Conservation (phyloP, 2,888 invertebrate genomes). For the Eurytoma adleriae region DNA sequence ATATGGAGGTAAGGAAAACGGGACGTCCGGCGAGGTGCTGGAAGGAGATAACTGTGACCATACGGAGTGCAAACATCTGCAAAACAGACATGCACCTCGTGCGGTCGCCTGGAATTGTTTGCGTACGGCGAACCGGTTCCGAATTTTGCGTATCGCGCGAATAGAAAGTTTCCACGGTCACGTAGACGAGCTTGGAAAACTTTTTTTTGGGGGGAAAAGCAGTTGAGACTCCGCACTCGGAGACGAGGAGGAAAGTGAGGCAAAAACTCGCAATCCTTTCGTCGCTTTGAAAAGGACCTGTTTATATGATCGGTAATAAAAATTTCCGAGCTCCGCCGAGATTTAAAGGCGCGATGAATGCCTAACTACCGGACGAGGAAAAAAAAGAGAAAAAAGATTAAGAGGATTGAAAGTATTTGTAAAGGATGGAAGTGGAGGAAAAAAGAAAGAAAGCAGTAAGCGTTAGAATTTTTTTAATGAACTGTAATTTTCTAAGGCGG, state of each 20-base stretch:
- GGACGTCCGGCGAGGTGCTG: slow-evolving; percentile 1
- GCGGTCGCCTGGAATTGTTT: background rate
- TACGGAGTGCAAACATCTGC: too few species aligned
- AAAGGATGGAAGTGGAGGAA: background rate
- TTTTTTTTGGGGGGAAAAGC: too few species aligned
- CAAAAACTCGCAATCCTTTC: background rate
- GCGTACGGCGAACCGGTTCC: background rate
- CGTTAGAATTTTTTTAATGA: background rate
- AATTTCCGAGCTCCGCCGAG: background rate
- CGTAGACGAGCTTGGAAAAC: too few species aligned
- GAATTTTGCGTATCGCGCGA: background rate
- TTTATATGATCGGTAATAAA: slow-evolving; percentile 2
- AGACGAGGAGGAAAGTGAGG: background rate
- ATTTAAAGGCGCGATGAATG: background rate
- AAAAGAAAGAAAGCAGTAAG: background rate
- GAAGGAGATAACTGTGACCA: background rate
- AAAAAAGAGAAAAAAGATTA: background rate
- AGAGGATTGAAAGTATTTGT: background rate
- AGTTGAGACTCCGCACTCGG: too few species aligned
- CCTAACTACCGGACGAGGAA: background rate
- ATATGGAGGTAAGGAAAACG: background rate
- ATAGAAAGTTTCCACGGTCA: background rate
- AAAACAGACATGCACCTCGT: background rate
- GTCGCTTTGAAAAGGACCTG: background rate
- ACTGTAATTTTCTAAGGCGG: background rate